Evolutionary conservation across 2,797 vertebrate species (phyloP), one percentile per base, ranked within the genome.

Genomic region (Aplochiton taeniatus): DNA sequence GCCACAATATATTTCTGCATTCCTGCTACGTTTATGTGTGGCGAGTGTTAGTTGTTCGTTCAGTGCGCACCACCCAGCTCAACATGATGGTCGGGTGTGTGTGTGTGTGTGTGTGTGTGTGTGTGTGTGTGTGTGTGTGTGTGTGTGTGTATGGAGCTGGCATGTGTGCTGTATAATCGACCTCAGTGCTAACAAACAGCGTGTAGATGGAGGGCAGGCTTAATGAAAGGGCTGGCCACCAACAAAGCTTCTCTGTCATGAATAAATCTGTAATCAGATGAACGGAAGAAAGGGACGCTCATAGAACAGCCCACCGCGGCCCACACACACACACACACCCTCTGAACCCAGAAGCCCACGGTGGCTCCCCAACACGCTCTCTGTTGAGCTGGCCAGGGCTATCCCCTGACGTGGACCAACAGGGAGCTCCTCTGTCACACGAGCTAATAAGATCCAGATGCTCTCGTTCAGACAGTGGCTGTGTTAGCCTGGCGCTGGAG

Each of bases 151-250:
- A 58, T 48, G 52, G 4, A 48, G 68, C 67, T 2, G 48, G 61
- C 46, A 56, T 4, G 11, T 44, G 58, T 53, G 1, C 62, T 54
- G 65, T 58, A 45, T 54, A 59, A 60, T 70, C 57, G 66, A 63
- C 64, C 52, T 64, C 74, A 56, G 59, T 81, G 77, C 72, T 85
- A 81, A 85, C 85, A 78, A 86, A 84, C 79, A 84, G 67, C 63
- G 78, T 61, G 0, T 45, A 70, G 61, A 65, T 75, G 46, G 73
- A 70, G 77, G 67, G 60, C 70, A 64, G 17, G 11, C 54, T 56
- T 72, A 83, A 85, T 88, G 70, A 85, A 77, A 85, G 85, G 70
- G 72, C 68, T 48, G 66, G 56, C 18, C 17, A 50, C 12, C 74
- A 89, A 88, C 81, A 86, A 87, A 88, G 85, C 64, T 55, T 61